These are phyloP conservation scores for Nesidiocoris tenuis DNA, from an alignment of 2,888 invertebrate species.

Conservation along the genomic window DNA sequence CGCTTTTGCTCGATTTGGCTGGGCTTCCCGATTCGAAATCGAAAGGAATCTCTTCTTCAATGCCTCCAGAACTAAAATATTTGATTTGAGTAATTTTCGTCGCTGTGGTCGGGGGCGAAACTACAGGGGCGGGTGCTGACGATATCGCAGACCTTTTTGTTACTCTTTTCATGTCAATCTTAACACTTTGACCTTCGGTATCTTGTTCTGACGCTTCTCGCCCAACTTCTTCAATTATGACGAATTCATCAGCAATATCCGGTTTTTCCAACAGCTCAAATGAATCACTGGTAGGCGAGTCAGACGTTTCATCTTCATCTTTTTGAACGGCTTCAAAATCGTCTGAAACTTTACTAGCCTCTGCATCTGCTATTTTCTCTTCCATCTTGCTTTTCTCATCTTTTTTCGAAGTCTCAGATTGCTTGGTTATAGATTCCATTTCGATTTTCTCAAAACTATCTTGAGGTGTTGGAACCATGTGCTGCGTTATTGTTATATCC, in stretches of 20 bases:
- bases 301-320: conserved; percentile 56
- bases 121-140: conserved; percentile 62
- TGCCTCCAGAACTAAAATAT: conserved; percentile 55
- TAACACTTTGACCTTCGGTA: conserved; percentile 76
- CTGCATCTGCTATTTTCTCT: background rate
- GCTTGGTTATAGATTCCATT: conserved; percentile 7
- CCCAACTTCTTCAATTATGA: conserved; percentile 84
- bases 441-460: conserved; percentile 55
- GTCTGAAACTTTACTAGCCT: conserved; percentile 45
- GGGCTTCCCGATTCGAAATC: conserved; percentile 67
- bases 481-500: conserved; percentile 65
- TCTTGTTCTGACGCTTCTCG: conserved; percentile 82
- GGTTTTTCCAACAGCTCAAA: conserved; percentile 86
- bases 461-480: conserved; percentile 57
- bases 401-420: background rate
- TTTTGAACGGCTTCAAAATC: conserved; percentile 59
- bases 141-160: conserved; percentile 57
- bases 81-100: conserved; percentile 57
- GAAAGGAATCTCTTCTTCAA: conserved; percentile 62
- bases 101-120: conserved; percentile 67
- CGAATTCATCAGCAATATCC: conserved; percentile 82
- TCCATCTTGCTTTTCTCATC: background rate
- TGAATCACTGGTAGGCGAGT: conserved; percentile 79
- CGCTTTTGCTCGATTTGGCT: conserved; percentile 52
- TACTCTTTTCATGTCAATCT: conserved; percentile 60